These are phyloP conservation scores for Thomomys bottae DNA, from an alignment of 2,113 vertebrate genomes.

Conservation along the genomic window DNA sequence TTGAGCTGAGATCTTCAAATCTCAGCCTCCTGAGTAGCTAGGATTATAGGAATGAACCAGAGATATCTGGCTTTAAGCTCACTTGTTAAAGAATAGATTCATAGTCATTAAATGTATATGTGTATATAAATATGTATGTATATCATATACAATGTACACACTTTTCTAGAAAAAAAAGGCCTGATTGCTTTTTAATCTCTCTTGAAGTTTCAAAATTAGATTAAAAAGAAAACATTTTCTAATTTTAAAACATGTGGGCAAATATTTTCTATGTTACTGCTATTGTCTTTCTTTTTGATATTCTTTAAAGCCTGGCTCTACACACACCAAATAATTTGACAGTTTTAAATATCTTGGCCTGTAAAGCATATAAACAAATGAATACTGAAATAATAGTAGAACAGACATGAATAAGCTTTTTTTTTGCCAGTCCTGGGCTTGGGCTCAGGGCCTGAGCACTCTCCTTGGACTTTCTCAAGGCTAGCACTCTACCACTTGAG, in stretches of 20 bases:
- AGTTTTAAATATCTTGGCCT: neutral
- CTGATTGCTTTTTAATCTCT: neutral
- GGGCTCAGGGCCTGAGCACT: no score
- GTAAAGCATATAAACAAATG: neutral
- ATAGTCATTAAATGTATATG: no score
- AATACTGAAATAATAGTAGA: neutral
- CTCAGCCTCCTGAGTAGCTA: no score
- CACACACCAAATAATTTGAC: neutral
- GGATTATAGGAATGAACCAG: no score
- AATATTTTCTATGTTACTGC: neutral
- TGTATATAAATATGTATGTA: no score
- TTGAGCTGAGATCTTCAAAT: no score
- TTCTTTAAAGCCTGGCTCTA: neutral
- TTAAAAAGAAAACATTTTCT: neutral
- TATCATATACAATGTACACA: neutral
- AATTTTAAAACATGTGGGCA: neutral
- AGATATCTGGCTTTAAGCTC: no score
- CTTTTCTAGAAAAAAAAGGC: neutral
- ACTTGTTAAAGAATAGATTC: no score
- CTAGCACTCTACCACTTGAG: no score
- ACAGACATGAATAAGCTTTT: neutral
- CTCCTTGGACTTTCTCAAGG: no score
- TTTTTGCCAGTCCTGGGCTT: no score
- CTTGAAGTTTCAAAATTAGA: neutral
- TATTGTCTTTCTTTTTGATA: neutral